Base-by-base conservation (phyloP, 2,113 vertebrate species). In the Nothocercus julius region DNA sequence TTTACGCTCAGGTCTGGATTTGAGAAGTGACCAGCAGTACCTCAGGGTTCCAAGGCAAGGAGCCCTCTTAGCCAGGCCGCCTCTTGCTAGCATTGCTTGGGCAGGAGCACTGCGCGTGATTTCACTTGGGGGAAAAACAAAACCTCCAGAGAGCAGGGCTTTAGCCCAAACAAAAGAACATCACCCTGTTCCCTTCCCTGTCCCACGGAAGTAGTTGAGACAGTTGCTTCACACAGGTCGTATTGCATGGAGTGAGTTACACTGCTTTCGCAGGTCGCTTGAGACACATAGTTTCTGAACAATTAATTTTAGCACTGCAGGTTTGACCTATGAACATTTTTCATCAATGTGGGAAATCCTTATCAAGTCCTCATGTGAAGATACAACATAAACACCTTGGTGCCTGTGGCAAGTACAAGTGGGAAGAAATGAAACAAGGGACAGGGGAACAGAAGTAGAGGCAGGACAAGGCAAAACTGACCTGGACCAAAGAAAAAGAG, bases 301-400 rank as follows among this genome's bases (percentile, higher is more conserved):
- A 96, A 96, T 97, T 97, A 96, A 95, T 97, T 96, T 97, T 91
- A 95, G 95, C 93, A 75, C 87, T 87, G 63, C 89, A 87, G 79
- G 42, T 96, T 95, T 96, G 89, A 97, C 95, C 97, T 86, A 67
- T 64, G 88, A 96, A 92, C 82, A 93, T 88, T 97, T 97, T 96
- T 95, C 95, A 96, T 96, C 96, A 78, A 92, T 82, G 91, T 77
- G 95, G 93, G 90, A 97, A 96, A 92, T 91, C 93, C 93, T 97
- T 97, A 97, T 97, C 94, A 97, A 96, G 95, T 96, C 92, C 92
- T 93, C 94, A 92, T 86, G 86, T 89, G 91, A 96, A 95, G 96
- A 90, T 95, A 87, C 89, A 80, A 67, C 51, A 68, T 91, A 93
- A 96, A 95, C 76, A 95, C 94, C 81, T 91, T 25, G 59, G 20